These are phyloP conservation scores for Lutjanus argentimaculatus DNA, from an alignment of 2,797 vertebrate species.

Conservation along the genomic window DNA sequence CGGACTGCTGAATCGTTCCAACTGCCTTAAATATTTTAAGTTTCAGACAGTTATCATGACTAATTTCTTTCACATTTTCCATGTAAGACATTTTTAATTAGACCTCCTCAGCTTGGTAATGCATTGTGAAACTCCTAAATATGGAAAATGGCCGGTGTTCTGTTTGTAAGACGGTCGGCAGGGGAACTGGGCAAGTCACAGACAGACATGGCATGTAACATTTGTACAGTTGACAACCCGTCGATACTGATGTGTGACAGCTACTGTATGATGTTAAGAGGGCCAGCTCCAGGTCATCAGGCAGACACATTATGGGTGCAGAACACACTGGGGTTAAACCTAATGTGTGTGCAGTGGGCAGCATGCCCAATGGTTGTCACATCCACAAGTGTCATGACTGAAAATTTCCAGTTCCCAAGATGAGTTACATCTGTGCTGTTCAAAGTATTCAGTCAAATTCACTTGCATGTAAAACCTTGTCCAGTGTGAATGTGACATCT, in stretches of 20 bases:
- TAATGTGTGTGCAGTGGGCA: constrained; percentile 29
- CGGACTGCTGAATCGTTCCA: constrained; percentile 73
- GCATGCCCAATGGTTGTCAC: constrained; percentile 35
- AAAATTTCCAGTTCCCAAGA: constrained; percentile 46
- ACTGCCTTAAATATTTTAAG: constrained; percentile 74
- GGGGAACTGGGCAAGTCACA: constrained; percentile 23
- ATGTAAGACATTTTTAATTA: constrained; percentile 47
- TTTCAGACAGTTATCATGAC: constrained; percentile 36
- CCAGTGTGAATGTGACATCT: constrained; percentile 43
- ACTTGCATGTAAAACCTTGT: constrained; percentile 47
- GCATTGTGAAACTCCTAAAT: constrained; percentile 55
- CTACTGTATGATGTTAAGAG: constrained; percentile 19
- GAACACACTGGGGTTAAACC: constrained; percentile 17
- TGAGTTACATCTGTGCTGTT: constrained; percentile 47
- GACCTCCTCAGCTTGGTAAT: constrained; percentile 48
- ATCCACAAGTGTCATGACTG: constrained; percentile 37
- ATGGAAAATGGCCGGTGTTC: constrained; percentile 31
- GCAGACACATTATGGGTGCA: constrained; percentile 29
- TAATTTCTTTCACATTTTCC: constrained; percentile 54
- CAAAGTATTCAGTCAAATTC: constrained; percentile 48
- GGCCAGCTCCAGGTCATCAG: constrained; percentile 35
- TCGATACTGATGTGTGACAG: constrained; percentile 41
- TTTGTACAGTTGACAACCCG: constrained; percentile 19
- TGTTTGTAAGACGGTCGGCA: constrained; percentile 7
- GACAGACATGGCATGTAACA: constrained; percentile 11